Evolutionary conservation across 2,797 vertebrate species (phyloP), one percentile per base, ranked within the genome.

Genomic region (Phaenicophaeus curvirostris): DNA sequence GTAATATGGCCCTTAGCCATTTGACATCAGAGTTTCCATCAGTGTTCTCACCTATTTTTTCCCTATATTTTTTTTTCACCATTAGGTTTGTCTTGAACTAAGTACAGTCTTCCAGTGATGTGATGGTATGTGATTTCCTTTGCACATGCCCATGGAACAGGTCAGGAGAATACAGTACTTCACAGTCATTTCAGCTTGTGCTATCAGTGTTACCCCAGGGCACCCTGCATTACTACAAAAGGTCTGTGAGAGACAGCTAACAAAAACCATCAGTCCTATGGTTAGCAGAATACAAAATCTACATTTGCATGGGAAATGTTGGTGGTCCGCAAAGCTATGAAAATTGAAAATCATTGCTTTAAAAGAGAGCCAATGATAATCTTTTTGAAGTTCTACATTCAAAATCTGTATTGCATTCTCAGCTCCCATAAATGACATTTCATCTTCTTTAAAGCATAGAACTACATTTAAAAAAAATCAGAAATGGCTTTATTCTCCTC

Each of bases 321-420:
- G 95, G 95, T 96, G 96, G 93, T 93, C 93, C 93, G 59, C 67
- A 95, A 84, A 93, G 73, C 85, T 62, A 55, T 86, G 93, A 91
- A 94, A 90, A 86, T 25, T 78, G 35, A 93, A 93, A 91, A 88
- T 79, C 62, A 28, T 39, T 57, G 17, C 83, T 94, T 96, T 94
- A 62, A 95, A 91, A 93, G 59, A 57, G 27, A 93, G 91, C 53
- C 82, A 88, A 33, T 67, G 58, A 66, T 73, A 76, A 91, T 86
- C 62, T 91, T 94, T 91, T 94, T 94, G 89, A 96, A 88, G 91
- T 89, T 80, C 27, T 91, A 73, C 91, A 90, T 79, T 93, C 79
- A 83, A 95, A 96, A 92, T 92, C 85, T 95, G 79, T 92, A 62
- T 92, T 95, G 53, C 62, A 89, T 94, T 96, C 91, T 72, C 89